Evolutionary conservation across 2,797 vertebrate genomes (phyloP).

Genomic region (Ambastaia sidthimunki): DNA sequence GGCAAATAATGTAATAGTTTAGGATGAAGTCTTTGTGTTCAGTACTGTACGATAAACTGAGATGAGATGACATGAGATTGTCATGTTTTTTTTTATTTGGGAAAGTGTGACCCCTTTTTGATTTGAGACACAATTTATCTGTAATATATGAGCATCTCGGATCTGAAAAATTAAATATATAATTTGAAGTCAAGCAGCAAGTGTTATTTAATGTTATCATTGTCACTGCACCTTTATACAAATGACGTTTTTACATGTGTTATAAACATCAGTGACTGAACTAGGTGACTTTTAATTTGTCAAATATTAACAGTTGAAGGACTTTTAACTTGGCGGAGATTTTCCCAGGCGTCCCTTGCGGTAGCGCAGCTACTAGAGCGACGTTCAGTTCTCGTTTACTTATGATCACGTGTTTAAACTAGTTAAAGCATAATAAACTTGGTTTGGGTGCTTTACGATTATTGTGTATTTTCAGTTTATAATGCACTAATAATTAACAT

Average conservation of each 20-base stretch:
- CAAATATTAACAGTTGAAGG: not conserved
- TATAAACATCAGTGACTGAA: not conserved
- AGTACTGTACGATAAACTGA: not conserved
- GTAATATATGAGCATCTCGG: not conserved
- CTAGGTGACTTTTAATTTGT: not conserved
- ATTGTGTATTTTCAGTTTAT: not conserved
- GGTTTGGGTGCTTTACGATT: not conserved
- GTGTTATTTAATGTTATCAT: not conserved
- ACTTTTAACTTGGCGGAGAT: slow-evolving; percentile 39
- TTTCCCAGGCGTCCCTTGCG: slow-evolving; percentile 20
- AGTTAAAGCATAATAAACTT: not conserved
- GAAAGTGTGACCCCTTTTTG: not conserved
- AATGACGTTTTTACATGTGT: not conserved
- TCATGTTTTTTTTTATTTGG: not conserved
- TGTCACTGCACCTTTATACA: not conserved
- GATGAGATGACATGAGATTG: not conserved
- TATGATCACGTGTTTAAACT: not conserved
- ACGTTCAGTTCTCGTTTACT: slow-evolving; percentile 2
- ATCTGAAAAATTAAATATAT: not conserved
- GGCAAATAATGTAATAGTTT: not conserved
- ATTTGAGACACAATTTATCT: not conserved
- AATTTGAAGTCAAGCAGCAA: not conserved
- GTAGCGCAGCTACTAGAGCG: not conserved
- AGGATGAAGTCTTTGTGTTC: slow-evolving; percentile 18
- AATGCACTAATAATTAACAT: not conserved